Evolutionary conservation across 2,888 invertebrate genomes (phyloP), one percentile per base, ranked within the genome.

Genomic region (Osedax fenrisi): DNA sequence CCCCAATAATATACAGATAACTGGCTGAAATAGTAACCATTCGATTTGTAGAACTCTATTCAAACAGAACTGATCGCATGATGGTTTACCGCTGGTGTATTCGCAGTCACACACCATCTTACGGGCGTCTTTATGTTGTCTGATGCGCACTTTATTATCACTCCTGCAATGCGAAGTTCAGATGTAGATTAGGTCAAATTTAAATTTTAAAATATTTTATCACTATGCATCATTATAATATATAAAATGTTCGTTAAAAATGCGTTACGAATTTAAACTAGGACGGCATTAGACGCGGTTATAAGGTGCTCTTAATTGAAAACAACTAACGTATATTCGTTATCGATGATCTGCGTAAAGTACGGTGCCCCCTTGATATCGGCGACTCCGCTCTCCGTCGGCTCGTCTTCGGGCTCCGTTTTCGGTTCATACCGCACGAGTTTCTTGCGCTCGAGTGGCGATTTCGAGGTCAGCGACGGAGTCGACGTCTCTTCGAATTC

Each of bases 11-110:
- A n/a, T n/a, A n/a, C n/a, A n/a, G n/a, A n/a, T n/a, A n/a, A n/a
- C n/a, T n/a, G n/a, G n/a, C n/a, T n/a, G 17, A 41, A 10, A 41
- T 41, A 41, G 10, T 86, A 87, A 92, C 92, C 94, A 97, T 88
- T 97, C 97, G 83, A 97, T 95, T 91, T 95, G 92, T n/a, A 97
- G 89, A 83, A 96, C 88, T 82, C 95, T 89, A 87, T 97, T 97
- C 41, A 97, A 88, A 85, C 97, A 97, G 85, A 95, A 94, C 82
- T 94, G 93, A 0, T 93, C 94, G 84, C 97, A 97, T 10, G 93
- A 94, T 77, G 89, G 85, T 81, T 92, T 91, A 0, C 92, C 93
- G 75, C 90, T 87, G 62, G 89, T 88, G 78, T 91, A 87, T 82
- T 96, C 96, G 84, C 96, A 97, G 85, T 96, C 96, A 85, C 96